Conservation (phyloP, 2,888 invertebrate genomes). For the Orthosia cruda region DNA sequence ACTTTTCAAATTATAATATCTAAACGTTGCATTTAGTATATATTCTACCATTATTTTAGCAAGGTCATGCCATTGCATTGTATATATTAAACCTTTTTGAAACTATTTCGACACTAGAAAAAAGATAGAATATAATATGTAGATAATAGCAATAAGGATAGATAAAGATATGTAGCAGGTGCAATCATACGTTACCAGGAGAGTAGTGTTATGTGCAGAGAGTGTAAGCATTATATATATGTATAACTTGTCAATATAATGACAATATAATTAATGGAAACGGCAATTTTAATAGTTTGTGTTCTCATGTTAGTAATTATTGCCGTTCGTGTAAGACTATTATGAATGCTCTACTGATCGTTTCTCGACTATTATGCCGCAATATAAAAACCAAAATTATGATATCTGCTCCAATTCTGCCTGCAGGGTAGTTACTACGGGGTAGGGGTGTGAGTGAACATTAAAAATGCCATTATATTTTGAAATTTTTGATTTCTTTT, state of each 20-base stretch:
- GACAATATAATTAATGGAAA: constrained; percentile 76
- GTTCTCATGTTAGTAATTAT: constrained; percentile 54
- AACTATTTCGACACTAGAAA: constrained; percentile 17
- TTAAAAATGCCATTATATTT: constrained; percentile 91
- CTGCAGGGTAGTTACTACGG: constrained; percentile 72
- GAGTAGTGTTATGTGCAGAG: constrained; percentile 43
- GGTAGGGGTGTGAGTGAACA: constrained; percentile 76
- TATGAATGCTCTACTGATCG: constrained; percentile 62
- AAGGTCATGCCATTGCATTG: constrained; percentile 2
- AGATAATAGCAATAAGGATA: constrained; percentile 11
- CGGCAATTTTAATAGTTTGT: constrained; percentile 63
- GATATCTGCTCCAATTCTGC: constrained; percentile 74
- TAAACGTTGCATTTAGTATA: constrained; percentile 1
- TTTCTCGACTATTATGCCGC: constrained; percentile 62
- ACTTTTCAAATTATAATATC: not conserved
- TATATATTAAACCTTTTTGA: constrained; percentile 19
- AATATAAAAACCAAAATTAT: constrained; percentile 90
- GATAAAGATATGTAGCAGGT: constrained; percentile 40
- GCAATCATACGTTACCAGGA: constrained; percentile 62
- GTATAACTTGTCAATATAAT: constrained; percentile 37
- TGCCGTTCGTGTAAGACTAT: constrained; percentile 86
- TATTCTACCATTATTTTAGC: constrained; percentile 5
- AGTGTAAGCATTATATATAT: constrained; percentile 39
- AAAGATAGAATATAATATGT: constrained; percentile 17
- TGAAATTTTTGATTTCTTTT: constrained; percentile 92